Evolutionary conservation across 2,113 vertebrate genomes (phyloP), one percentile per base, ranked within the genome.

Genomic region (Donacobius atricapilla): DNA sequence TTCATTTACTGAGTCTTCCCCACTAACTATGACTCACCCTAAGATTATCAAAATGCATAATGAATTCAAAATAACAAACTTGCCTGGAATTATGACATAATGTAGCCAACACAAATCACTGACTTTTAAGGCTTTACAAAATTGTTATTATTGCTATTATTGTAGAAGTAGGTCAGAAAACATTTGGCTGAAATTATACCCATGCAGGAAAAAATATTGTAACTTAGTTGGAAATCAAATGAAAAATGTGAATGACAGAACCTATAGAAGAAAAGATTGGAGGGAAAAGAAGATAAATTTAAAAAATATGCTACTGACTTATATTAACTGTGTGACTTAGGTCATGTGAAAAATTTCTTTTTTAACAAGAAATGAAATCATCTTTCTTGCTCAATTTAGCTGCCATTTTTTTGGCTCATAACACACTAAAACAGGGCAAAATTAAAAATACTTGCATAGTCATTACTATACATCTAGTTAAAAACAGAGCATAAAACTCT

Each of bases 341-440:
- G 58, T 79, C 78, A 79, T 44, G 45, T 87, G 92, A 94, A 79
- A 39, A 60, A 8, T 27, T 40, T 65, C 18, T 58, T 89, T 89
- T 94, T 87, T 58, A 92, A 86, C 18, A 93, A 54, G 60, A 90
- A 93, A 86, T 90, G 64, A 90, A 87, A 37, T 94, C 24, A 93
- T 87, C 79, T 51, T 58, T 57, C 79, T 83, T 80, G 56, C 65
- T 81, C 35, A 58, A 71, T 54, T 89, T 64, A 71, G 30, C 73
- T 58, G 9, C 50, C 53, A 31, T 63, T 63, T 13, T 13, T 65
- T 83, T 94, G 79, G 68, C 50, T 90, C 10, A 20, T 30, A 54
- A 35, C 35, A 81, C 31, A 47, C 39, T 54, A 63, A 87, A 91
- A 50, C 14, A 87, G 45, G 5, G 57, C 45, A 87, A 81, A 70